Evolutionary conservation across 2,888 invertebrate genomes (phyloP).

Genomic region (Bruchidius siliquastri): DNA sequence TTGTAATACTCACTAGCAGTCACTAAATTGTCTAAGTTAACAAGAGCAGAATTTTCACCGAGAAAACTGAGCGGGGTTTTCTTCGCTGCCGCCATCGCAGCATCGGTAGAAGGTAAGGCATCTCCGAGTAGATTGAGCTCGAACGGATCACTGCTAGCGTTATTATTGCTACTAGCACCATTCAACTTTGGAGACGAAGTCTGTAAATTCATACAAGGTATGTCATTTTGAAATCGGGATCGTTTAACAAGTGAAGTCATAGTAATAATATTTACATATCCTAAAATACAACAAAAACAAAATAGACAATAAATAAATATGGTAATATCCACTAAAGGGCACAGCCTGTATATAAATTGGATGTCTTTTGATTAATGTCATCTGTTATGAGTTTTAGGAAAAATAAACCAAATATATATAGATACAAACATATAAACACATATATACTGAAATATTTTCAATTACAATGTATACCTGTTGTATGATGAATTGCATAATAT

Average conservation of each 20-base stretch:
- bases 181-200: conserved; percentile 34
- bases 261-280: background rate
- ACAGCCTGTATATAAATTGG: too few species aligned
- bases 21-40: conserved; percentile 96
- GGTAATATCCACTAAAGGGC: too few species aligned
- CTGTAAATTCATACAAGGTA: conserved; percentile 6
- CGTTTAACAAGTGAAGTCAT: too few species aligned
- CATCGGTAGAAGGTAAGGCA: conserved; percentile 43
- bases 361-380: too few species aligned
- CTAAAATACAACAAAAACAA: background rate
- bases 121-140: conserved; percentile 61
- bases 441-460: too few species aligned
- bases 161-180: conserved; percentile 26
- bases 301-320: too few species aligned
- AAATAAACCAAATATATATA: too few species aligned
- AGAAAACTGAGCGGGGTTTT: conserved; percentile 95
- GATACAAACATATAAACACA: too few species aligned
- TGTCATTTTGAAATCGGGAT: too few species aligned
- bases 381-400: too few species aligned
- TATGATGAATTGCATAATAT: too few species aligned
- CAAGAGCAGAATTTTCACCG: conserved; percentile 93
- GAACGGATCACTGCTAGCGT: conserved; percentile 56
- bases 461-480: too few species aligned
- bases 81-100: conserved; percentile 56
- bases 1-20: conserved; percentile 35